phyloP scores from a whole-genome alignment of 1,140 invertebrate species.

The Brachionus paranguensis region DNA sequence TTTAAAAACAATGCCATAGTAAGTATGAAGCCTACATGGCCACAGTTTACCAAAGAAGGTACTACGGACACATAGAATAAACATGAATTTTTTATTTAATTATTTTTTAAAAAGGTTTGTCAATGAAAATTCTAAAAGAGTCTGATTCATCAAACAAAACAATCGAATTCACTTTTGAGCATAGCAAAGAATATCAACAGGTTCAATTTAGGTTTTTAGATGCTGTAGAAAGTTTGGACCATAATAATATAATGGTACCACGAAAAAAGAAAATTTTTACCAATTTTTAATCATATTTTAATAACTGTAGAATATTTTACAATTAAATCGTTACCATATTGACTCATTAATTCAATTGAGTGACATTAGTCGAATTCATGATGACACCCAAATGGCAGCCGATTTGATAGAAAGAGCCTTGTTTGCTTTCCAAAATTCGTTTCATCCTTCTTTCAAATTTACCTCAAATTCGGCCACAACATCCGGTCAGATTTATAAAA shows the following conservation, averaged over 20 bases:
- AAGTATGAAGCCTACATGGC: conserved; percentile 17
- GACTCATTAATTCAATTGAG: conserved; percentile 77
- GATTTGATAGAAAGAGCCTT: conserved; percentile 72
- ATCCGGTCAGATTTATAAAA: conserved; percentile 3
- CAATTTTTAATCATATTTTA: not conserved
- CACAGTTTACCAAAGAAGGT: not conserved
- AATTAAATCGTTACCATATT: conserved; percentile 71
- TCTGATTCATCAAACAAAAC: conserved; percentile 57
- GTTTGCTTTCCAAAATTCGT: conserved; percentile 69
- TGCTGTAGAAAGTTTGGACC: conserved; percentile 72
- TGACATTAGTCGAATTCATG: conserved; percentile 71
- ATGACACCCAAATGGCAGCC: conserved; percentile 71
- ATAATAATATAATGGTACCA: conserved; percentile 69
- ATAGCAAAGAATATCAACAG: conserved; percentile 69
- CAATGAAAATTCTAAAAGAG: conserved; percentile 65
- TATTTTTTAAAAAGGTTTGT: conserved; percentile 57
- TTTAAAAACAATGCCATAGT: conserved; percentile 28
- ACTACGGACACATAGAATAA: not conserved
- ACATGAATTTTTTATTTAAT: not conserved
- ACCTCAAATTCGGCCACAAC: conserved; percentile 46
- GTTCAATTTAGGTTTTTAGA: conserved; percentile 68
- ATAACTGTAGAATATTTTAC: conserved; percentile 63
- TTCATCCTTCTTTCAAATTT: conserved; percentile 74
- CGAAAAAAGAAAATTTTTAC: conserved; percentile 42
- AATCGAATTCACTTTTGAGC: conserved; percentile 69